Conservation (phyloP, 2,888 invertebrate genomes). For the Drosophila melanosoma region DNA sequence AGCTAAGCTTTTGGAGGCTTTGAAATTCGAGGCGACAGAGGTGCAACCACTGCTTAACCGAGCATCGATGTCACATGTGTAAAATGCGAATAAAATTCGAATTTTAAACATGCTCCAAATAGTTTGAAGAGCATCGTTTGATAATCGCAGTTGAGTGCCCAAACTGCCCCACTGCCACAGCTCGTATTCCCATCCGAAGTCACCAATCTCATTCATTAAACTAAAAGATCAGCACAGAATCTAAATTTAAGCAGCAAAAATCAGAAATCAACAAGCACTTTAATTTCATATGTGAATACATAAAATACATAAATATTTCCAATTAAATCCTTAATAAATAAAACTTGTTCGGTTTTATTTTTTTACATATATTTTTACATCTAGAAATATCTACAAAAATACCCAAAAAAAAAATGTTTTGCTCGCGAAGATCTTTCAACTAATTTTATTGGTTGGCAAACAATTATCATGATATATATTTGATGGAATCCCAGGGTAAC, state of each 20-base stretch:
- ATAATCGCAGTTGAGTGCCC: conserved; percentile 45
- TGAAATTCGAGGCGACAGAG: conserved; percentile 58
- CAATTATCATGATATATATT: not conserved
- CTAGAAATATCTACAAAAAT: too few relatives aligned
- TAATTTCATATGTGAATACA: conserved; percentile 52
- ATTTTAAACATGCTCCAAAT: conserved; percentile 54
- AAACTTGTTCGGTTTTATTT: conserved; percentile 5
- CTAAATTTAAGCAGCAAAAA: conserved; percentile 12
- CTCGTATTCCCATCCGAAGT: not conserved
- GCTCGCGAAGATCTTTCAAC: not conserved
- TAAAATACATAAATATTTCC: conserved; percentile 31
- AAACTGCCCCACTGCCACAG: conserved; percentile 31
- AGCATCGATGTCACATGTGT: conserved; percentile 17
- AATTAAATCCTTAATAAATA: conserved; percentile 30
- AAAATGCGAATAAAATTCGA: conserved; percentile 37
- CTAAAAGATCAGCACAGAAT: not conserved
- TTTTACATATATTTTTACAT: not conserved
- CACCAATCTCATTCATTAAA: conserved; percentile 6
- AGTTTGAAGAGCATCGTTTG: conserved; percentile 52
- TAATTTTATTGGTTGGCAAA: not conserved
- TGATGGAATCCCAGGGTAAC: not conserved
- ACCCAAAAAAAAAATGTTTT: not conserved
- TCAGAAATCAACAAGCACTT: conserved; percentile 56
- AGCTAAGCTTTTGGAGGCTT: conserved; percentile 47
- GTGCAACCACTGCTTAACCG: conserved; percentile 64